phyloP scores from a whole-genome alignment of 1,140 invertebrate genomes.

The Oscheius sp. region DNA sequence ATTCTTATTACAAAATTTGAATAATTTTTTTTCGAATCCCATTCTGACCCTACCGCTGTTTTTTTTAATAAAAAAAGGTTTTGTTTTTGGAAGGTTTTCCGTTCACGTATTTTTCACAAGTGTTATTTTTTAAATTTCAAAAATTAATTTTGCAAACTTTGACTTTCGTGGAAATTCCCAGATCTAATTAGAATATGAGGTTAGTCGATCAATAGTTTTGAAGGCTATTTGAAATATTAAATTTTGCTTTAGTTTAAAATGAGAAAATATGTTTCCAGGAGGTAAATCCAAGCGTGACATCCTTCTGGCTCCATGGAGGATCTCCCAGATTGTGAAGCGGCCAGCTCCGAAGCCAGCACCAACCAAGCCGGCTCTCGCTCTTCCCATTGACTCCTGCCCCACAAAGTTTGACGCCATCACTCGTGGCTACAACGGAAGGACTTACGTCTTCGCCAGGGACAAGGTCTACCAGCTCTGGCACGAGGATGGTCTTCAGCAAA shows the following conservation, averaged over 20 bases:
- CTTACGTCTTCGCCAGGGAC: conserved; percentile 37
- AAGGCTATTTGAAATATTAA: too few relatives aligned
- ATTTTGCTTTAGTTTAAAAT: too few relatives aligned
- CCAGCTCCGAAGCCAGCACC: not conserved
- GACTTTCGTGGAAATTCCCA: too few relatives aligned
- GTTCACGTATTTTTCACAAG: not conserved
- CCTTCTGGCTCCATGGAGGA: conserved; percentile 29
- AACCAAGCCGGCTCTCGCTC: conserved; percentile 22
- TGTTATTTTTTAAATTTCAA: not conserved
- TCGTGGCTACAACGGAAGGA: conserved; percentile 38
- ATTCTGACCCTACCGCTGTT: too few relatives aligned
- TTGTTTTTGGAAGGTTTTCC: too few relatives aligned
- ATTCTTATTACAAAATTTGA: too few relatives aligned
- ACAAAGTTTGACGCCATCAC: conserved; percentile 38
- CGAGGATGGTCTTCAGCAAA: conserved; percentile 36
- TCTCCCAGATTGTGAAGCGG: conserved; percentile 6
- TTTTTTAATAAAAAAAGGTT: too few relatives aligned
- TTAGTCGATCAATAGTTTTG: too few relatives aligned
- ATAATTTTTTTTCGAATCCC: too few relatives aligned
- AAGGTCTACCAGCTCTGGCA: conserved; percentile 38
- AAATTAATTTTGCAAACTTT: not conserved
- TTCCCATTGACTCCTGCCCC: conserved; percentile 27
- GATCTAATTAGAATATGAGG: too few relatives aligned
- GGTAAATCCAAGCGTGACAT: conserved; percentile 18
- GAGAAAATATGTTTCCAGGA: too few relatives aligned